Conservation (phyloP, 2,113 vertebrate species). For the Ascaphus truei region DNA sequence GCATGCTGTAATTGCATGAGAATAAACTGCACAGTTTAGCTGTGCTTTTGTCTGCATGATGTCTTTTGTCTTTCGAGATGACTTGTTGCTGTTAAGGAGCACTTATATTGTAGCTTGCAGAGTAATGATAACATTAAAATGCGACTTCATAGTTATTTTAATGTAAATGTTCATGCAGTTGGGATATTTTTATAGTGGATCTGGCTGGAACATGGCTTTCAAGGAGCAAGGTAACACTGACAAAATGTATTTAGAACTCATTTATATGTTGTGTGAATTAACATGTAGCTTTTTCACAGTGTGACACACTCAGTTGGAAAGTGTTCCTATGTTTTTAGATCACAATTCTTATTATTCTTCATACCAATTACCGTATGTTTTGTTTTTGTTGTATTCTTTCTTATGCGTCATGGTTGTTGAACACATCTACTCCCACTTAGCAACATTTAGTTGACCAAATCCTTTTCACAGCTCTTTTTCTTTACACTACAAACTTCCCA, state of each 20-base stretch:
- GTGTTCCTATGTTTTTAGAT: background rate
- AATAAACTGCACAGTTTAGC: slow-evolving; percentile 12
- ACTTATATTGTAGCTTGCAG: too few species aligned
- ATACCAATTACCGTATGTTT: slow-evolving; percentile 12
- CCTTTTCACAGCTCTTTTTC: slow-evolving; percentile 8
- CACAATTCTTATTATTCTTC: background rate
- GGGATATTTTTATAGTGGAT: too few species aligned
- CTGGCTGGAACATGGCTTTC: too few species aligned
- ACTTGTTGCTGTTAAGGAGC: background rate
- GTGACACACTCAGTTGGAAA: background rate
- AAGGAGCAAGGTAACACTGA: too few species aligned
- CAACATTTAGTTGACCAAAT: slow-evolving; percentile 20
- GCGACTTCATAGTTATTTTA: background rate
- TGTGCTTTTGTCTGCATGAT: slow-evolving; percentile 9
- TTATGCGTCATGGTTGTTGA: slow-evolving; percentile 3
- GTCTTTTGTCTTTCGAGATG: background rate
- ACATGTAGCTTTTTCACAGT: background rate
- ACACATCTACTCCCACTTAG: background rate
- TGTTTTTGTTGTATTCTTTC: slow-evolving; percentile 18
- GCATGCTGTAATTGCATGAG: slow-evolving; percentile 10
- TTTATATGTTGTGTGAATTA: too few species aligned
- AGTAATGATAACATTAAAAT: too few species aligned
- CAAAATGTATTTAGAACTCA: too few species aligned
- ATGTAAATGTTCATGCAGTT: background rate
- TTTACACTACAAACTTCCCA: slow-evolving; percentile 13